A percentile compares a stretch with the other conserved stretches of the same genome.
These are phyloP conservation scores for Electrophaes corylata DNA, from an alignment of 2,888 invertebrate species.

Conservation along the genomic window DNA sequence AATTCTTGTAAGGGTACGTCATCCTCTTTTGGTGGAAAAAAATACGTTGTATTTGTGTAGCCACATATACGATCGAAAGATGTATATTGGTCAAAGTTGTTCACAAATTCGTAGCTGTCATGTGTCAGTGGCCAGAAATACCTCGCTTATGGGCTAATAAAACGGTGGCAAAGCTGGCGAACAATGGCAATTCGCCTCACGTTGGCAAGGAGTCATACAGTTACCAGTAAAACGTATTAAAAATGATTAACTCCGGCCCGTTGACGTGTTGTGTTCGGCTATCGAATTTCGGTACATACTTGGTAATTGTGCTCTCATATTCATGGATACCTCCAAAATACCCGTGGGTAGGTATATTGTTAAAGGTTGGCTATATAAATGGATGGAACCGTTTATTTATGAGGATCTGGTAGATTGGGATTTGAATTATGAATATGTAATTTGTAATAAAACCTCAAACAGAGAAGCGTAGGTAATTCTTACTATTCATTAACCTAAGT, in stretches of 20 bases:
- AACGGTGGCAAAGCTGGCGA: constrained; percentile 59
- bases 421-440: not conserved
- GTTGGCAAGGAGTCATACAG: constrained; percentile 52
- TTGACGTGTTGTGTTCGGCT: constrained; percentile 76
- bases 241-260: constrained; percentile 80
- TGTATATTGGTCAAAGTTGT: constrained; percentile 16
- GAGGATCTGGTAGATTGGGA: not conserved
- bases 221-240: constrained; percentile 74
- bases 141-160: constrained; percentile 56
- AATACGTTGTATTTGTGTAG: constrained; percentile 5
- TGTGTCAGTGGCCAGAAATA: constrained; percentile 41
- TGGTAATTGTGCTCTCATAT: constrained; percentile 39
- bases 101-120: constrained; percentile 38
- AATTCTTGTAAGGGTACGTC: constrained; percentile 39
- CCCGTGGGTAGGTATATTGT: not conserved
- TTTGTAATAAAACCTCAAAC: not conserved
- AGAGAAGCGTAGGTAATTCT: not conserved
- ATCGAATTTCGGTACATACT: constrained; percentile 68
- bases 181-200: constrained; percentile 70
- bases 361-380: not conserved
- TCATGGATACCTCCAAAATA: constrained; percentile 24
- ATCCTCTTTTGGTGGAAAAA: constrained; percentile 27
- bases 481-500: not conserved
- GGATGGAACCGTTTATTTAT: not conserved
- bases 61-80: not conserved